A percentile compares a stretch with the other conserved stretches of the same genome.
Evolutionary conservation across 2,797 vertebrate genomes (phyloP).

Genomic region (Hippoglossus hippoglossus): DNA sequence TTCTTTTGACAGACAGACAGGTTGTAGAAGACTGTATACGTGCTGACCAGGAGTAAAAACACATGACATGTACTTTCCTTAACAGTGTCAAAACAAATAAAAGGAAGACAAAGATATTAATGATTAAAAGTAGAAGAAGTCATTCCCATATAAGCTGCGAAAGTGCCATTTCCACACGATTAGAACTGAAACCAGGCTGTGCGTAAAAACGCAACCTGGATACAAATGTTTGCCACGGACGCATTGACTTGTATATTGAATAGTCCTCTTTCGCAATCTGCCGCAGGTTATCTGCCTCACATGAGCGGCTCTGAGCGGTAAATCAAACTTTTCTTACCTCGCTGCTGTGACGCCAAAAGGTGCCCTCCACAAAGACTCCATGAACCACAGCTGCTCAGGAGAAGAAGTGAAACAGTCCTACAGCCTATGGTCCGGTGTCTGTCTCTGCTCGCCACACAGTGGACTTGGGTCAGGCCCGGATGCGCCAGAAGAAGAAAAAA

Average conservation of each 20-base stretch:
- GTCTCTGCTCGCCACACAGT: no score
- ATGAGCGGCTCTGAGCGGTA: neutral
- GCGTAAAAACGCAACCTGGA: neutral
- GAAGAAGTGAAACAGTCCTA: neutral
- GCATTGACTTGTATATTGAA: neutral
- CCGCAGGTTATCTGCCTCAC: neutral
- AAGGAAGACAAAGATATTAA: constrained; percentile 58
- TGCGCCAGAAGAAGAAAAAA: constrained; percentile 8
- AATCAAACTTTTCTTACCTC: constrained; percentile 62
- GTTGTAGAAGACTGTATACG: no score
- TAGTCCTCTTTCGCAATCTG: neutral
- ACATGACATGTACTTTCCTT: no score
- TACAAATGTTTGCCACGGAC: neutral
- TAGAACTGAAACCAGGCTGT: constrained; percentile 27
- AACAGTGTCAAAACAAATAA: neutral
- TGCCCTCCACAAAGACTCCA: constrained; percentile 60
- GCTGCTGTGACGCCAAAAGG: constrained; percentile 25
- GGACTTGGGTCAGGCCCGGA: constrained; percentile 11
- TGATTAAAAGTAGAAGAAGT: constrained; percentile 6
- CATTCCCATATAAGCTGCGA: constrained; percentile 49
- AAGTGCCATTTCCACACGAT: constrained; percentile 17
- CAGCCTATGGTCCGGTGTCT: no score
- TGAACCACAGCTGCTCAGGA: constrained; percentile 42
- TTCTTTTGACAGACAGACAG: neutral
- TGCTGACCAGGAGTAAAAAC: neutral